Evolutionary conservation across 2,888 invertebrate species (phyloP).

Genomic region (Blastobasis adustella): DNA sequence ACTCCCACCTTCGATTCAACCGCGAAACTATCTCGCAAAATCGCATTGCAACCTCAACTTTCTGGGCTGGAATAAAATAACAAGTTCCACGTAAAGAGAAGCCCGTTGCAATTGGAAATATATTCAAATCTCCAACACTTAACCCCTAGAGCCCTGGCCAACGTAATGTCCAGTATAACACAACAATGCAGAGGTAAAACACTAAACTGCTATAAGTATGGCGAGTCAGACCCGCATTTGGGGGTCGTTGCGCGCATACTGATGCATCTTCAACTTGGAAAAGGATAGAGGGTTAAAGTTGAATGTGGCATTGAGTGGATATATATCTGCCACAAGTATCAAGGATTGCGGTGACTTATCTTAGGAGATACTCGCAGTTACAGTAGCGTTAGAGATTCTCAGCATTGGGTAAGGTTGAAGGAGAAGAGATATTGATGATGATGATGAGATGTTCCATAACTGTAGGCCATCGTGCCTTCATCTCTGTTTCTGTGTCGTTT

Average conservation of each 20-base stretch:
- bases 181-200: conserved; percentile 47
- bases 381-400: no score
- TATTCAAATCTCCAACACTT: conserved; percentile 32
- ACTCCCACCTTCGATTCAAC: no score
- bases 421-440: no score
- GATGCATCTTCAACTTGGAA: conserved; percentile 25
- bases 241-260: conserved; percentile 47
- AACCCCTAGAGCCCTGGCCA: conserved; percentile 22
- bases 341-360: no score
- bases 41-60: not conserved
- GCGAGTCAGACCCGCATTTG: conserved; percentile 61
- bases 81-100: not conserved
- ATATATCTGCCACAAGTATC: no score
- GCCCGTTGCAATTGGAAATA: conserved; percentile 17
- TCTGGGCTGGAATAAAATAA: no score
- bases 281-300: not conserved
- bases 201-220: conserved; percentile 69
- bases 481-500: no score
- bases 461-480: no score
- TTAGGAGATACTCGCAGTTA: no score
- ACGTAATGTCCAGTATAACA: conserved; percentile 54
- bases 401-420: no score
- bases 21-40: not conserved
- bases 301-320: conserved; percentile 16
- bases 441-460: no score